Evolutionary conservation across 2,888 invertebrate species (phyloP), one percentile per base, ranked within the genome.

Genomic region (Diloba caeruleocephala): DNA sequence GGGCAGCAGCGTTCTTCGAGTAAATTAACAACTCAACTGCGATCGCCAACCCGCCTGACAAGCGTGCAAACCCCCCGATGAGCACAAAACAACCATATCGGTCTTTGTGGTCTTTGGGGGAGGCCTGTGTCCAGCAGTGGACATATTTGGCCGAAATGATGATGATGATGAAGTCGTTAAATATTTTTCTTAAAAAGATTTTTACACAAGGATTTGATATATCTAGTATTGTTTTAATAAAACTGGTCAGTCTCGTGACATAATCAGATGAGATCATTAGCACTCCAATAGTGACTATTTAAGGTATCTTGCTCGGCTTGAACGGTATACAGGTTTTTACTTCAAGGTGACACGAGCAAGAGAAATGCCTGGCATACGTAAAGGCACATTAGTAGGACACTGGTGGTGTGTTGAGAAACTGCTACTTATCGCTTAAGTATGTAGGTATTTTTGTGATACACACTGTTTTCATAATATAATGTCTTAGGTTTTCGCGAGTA

Each of bases 261-360:
- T 67, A 72, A 72, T 25, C 42, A 15, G n/a, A 48, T 72, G 71
- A 72, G 58, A 72, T 72, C 71, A 72, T 42, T 64, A 38, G 23
- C 14, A 36, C 19, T 31, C 31, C 32, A 45, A 51, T 39, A 43
- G 48, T n/a, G 19, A 6, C 70, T 60, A 32, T 64, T 56, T 72
- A 72, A 53, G 70, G 71, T 31, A 45, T 29, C 52, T 49, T 57
- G 53, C 34, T 33, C 23, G 4, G 32, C 15, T 32, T 19, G 9
- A 43, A 33, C 54, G 48, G 57, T 54, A 64, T 61, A 51, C 64
- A 61, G 54, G 49, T 43, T 43, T 12, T 49, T 31, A 29, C 5
- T 6, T 17, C 73, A 72, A 72, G 71, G 71, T 70, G 59, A 72
- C 53, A 42, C 34, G 19, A n/a, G n/a, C n/a, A n/a, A 51, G 45